phyloP scores from a whole-genome alignment of 2,888 invertebrate species.

The Liposcelis brunnea region DNA sequence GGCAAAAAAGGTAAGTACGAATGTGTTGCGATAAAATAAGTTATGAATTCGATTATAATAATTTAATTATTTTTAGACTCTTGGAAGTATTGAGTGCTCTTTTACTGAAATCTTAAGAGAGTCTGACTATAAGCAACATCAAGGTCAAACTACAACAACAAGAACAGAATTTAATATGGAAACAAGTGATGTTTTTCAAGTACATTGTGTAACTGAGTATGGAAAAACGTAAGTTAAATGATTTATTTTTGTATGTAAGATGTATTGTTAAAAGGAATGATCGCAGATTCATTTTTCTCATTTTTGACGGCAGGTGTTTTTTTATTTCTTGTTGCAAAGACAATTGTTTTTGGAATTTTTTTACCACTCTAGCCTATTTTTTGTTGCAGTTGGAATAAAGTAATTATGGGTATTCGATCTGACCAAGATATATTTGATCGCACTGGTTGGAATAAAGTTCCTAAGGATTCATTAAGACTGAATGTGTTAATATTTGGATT shows the following conservation, averaged over 20 bases:
- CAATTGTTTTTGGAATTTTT: too few relatives aligned
- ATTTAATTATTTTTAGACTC: not conserved
- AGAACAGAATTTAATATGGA: constrained; percentile 41
- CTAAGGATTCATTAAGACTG: constrained; percentile 31
- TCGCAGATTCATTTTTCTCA: too few relatives aligned
- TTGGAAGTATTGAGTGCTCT: constrained; percentile 30
- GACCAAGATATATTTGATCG: constrained; percentile 29
- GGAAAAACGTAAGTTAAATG: constrained; percentile 27
- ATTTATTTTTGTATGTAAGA: constrained; percentile 1
- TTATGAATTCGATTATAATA: not conserved
- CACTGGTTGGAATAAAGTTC: constrained; percentile 31
- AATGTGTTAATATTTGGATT: constrained; percentile 76
- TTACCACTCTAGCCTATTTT: too few relatives aligned
- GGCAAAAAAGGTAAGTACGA: constrained; percentile 24
- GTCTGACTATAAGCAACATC: constrained; percentile 39
- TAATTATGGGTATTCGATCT: constrained; percentile 41
- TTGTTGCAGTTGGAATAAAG: constrained; percentile 40
- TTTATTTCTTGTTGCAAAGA: too few relatives aligned
- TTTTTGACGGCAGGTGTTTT: too few relatives aligned
- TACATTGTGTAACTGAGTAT: constrained; percentile 37
- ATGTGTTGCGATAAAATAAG: not conserved
- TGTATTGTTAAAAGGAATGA: too few relatives aligned
- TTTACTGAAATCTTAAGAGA: constrained; percentile 54
- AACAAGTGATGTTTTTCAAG: constrained; percentile 53
- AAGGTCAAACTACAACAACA: constrained; percentile 35